Conservation (phyloP, 2,888 invertebrate species). For the Noctua fimbriata region DNA sequence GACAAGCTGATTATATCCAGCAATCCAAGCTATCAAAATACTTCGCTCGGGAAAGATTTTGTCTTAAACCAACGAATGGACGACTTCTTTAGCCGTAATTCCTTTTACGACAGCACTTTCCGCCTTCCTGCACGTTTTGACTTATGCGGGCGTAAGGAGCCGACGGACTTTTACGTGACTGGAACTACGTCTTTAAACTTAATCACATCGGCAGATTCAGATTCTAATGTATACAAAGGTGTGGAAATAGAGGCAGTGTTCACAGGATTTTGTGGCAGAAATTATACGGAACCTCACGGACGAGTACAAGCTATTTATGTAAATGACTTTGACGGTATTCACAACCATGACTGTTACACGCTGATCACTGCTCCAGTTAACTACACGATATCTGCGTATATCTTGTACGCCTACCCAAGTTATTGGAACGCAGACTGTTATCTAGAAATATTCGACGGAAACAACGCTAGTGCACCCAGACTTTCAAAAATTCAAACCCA, state of each 20-base stretch:
- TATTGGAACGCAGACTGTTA: slow-evolving; percentile 76
- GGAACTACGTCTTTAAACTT: slow-evolving; percentile 77
- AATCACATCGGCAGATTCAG: slow-evolving; percentile 76
- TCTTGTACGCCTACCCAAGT: slow-evolving; percentile 71
- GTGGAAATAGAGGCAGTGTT: slow-evolving; percentile 92
- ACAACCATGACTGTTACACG: slow-evolving; percentile 89
- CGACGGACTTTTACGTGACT: slow-evolving; percentile 78
- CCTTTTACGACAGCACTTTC: slow-evolving; percentile 65
- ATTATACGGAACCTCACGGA: slow-evolving; percentile 93
- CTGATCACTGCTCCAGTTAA: slow-evolving; percentile 92
- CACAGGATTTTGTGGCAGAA: slow-evolving; percentile 89
- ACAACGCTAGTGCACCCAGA: slow-evolving; percentile 70
- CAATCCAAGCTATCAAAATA: slow-evolving; percentile 67
- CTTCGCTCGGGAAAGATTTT: slow-evolving; percentile 77
- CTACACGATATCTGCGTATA: slow-evolving; percentile 93
- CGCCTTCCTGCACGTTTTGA: slow-evolving; percentile 69
- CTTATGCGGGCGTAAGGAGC: slow-evolving; percentile 76
- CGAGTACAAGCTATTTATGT: slow-evolving; percentile 88
- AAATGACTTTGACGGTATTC: not conserved
- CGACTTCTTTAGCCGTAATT: slow-evolving; percentile 71
- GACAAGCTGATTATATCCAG: slow-evolving; percentile 81
- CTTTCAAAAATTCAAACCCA: slow-evolving; percentile 70
- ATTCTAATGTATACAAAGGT: slow-evolving; percentile 86
- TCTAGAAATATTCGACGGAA: slow-evolving; percentile 85
- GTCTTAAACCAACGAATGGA: slow-evolving; percentile 69